A percentile compares a stretch with the other conserved stretches of the same genome.
Conservation (phyloP, 2,113 vertebrate genomes). For the Ochotona curzoniae region DNA sequence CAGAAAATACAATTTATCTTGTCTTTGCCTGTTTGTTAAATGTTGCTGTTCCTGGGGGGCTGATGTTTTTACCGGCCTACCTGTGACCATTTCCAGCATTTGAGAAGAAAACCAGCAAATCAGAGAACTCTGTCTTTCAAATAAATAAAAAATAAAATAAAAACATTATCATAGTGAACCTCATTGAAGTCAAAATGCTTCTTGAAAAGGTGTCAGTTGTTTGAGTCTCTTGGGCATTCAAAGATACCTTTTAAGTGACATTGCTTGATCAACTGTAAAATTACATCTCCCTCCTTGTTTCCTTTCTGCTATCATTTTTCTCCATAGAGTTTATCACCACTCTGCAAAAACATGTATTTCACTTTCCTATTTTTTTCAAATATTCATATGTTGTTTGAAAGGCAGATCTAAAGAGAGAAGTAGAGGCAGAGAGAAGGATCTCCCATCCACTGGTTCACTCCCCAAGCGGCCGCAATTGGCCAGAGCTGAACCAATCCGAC, state of each 20-base stretch:
- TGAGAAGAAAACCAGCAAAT: too few relatives aligned
- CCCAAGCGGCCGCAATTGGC: too few relatives aligned
- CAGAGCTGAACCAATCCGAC: too few relatives aligned
- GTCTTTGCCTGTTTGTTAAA: background rate
- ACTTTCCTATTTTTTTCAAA: background rate
- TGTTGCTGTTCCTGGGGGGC: background rate
- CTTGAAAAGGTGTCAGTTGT: background rate
- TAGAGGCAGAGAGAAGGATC: too few relatives aligned
- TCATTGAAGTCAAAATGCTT: background rate
- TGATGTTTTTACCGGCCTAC: background rate
- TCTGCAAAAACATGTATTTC: background rate
- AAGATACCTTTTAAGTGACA: background rate
- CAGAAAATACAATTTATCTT: background rate
- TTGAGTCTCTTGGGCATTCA: background rate
- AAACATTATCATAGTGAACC: too few relatives aligned
- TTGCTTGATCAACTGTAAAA: background rate
- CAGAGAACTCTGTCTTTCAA: too few relatives aligned
- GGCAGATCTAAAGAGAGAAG: too few relatives aligned
- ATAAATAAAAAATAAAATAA: too few relatives aligned
- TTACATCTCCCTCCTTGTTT: background rate
- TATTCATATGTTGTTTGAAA: too few relatives aligned
- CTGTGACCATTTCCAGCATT: too few relatives aligned
- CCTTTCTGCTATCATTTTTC: background rate
- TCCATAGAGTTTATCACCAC: background rate
- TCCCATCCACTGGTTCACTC: too few relatives aligned